Evolutionary conservation across 1,140 invertebrate species (phyloP), one percentile per base, ranked within the genome.

Genomic region (Bombus affinis): DNA sequence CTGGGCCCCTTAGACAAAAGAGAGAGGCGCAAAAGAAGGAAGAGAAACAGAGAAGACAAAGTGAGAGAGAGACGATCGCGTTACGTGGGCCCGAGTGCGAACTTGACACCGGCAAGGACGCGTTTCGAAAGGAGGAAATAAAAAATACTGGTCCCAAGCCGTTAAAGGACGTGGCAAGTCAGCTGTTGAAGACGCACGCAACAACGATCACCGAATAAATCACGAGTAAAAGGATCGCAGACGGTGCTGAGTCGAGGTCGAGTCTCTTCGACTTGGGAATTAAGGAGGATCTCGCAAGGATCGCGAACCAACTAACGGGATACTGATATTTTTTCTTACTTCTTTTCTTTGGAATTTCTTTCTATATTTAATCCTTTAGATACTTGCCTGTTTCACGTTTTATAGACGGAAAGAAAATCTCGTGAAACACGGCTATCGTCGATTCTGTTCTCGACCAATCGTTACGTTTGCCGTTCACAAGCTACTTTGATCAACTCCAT

Each of bases 61-160:
- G 28, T 22, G 42, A 22, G 39, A 13, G 66, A 32, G 25, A 35
- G 59, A 77, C 89, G 87, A 90, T 87, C 90, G 85, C 75, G 90
- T 92, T 92, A 92, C 92, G 93, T 93, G 90, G 88, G 92, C 91
- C 80, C 91, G 75, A 82, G 89, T 68, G 80, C 93, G 94, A 93
- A 94, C 93, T 94, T 94, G 94, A 94, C 94, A 94, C 90, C 94
- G 89, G 80, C 94, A 95, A 95, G 94, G 94, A 94, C 94, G 91
- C 92, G 81, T 95, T 95, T 95, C 92, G 94, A 95, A 95, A 95
- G 94, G 93, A 95, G 94, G 94, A 95, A 95, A 94, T 94, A 94
- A 91, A 93, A 93, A 93, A 93, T 92, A 90, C 90, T 91, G 66
- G 89, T 88, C 90, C 92, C 88, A 88, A 86, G 86, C 89, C 92